Base-by-base conservation (phyloP, 2,888 invertebrate genomes). In the Crocallis elinguaria region DNA sequence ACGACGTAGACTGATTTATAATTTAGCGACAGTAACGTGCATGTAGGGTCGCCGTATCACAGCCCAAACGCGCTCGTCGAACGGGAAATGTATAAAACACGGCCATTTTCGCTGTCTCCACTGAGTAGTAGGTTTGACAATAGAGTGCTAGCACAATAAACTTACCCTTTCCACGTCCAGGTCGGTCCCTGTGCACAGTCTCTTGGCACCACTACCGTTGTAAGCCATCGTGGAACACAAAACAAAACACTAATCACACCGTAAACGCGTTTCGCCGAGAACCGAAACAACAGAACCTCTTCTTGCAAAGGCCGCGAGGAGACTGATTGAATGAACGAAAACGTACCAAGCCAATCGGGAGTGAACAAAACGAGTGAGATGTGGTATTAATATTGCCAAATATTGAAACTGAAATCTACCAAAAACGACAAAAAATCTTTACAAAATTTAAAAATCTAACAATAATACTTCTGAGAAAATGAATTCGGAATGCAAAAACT, bases 151-250 rank as follows among this genome's bases (percentile, higher is more conserved):
- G 67, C 69, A 67, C 57, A 55, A 39, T 54, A 61, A 63, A 83
- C 86, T 84, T 64, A 92, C 92, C 89, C 92, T 88, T 84, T 92
- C 92, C 39, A 91, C 88, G 71, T 92, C 91, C 64, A 91, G 76
- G 62, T 92, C 92, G 57, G 88, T 87, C 59, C 89, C 90, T 64
- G 90, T 86, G 75, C 92, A 92, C 77, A 91, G 86, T 88, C 92
- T 89, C 81, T 92, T 92, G 78, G 86, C 88, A 84, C 93, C 93
- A 92, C 94, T 93, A 80, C 94, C 94, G 92, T 94, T 94, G 92
- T 94, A 94, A 93, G 94, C 94, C 94, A 94, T 94, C 86, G 89
- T 93, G 92, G 86, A 93, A 92, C 92, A 93, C 92, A 92, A 92
- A 91, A 89, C 87, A 88, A 87, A 88, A 88, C 88, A 91, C 88